Conservation (phyloP, 2,113 vertebrate species). For the Notothenia coriiceps region DNA sequence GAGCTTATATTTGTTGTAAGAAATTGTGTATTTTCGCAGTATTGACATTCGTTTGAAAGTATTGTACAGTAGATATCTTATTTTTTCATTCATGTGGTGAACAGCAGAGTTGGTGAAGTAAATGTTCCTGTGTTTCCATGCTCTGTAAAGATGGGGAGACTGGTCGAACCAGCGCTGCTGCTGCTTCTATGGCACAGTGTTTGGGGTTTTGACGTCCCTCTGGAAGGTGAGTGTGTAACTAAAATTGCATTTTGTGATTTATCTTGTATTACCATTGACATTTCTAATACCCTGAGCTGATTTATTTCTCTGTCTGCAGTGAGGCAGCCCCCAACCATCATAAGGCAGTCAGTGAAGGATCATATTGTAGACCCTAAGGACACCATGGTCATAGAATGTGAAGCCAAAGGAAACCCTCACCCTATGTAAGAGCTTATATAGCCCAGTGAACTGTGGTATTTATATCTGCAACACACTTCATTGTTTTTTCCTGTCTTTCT, state of each 20-base stretch:
- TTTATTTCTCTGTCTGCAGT: slow-evolving; percentile 81
- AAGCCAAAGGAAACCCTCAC: slow-evolving; percentile 93
- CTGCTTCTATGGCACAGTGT: slow-evolving; percentile 83
- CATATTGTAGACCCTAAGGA: slow-evolving; percentile 96
- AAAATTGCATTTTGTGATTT: not conserved
- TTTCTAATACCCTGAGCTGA: not conserved
- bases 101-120: slow-evolving; percentile 44
- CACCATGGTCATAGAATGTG: slow-evolving; percentile 95
- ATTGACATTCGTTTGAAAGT: not conserved
- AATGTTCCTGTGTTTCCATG: slow-evolving; percentile 58
- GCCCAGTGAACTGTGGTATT: not conserved
- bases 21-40: not conserved
- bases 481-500: not conserved
- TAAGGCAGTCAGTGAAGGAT: slow-evolving; percentile 94
- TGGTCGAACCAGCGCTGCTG: slow-evolving; percentile 74
- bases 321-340: slow-evolving; percentile 95
- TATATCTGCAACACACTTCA: not conserved
- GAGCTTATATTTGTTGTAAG: too few species aligned
- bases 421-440: slow-evolving; percentile 87
- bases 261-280: not conserved
- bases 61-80: not conserved
- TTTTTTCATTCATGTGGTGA: not conserved
- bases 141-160: slow-evolving; percentile 83
- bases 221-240: slow-evolving; percentile 88
- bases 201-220: slow-evolving; percentile 89